These are phyloP conservation scores for Phymorhynchus buccinoides DNA, from an alignment of 1,140 invertebrate species.

Conservation along the genomic window DNA sequence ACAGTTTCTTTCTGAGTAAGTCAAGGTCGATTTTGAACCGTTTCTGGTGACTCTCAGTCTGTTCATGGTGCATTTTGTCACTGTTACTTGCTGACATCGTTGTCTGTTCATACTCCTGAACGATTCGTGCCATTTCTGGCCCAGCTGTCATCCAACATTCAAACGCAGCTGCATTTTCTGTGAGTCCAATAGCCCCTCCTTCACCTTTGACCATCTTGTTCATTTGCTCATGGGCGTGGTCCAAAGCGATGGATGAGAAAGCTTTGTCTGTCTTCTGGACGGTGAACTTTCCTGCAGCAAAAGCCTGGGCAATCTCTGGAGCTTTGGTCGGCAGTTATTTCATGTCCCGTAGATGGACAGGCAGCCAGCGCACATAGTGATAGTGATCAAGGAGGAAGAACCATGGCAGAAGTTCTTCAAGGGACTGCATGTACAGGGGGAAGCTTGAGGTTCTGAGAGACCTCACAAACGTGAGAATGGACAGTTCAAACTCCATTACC, in stretches of 20 bases:
- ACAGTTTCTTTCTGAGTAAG: too few relatives aligned
- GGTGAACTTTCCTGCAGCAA: background rate
- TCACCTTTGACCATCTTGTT: slow-evolving; percentile 53
- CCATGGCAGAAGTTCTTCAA: background rate
- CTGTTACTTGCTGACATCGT: too few relatives aligned
- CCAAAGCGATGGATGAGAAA: slow-evolving; percentile 42
- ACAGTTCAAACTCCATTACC: background rate
- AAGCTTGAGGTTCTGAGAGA: background rate
- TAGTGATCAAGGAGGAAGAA: too few relatives aligned
- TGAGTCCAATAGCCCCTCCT: slow-evolving; percentile 42
- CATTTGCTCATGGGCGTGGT: slow-evolving; percentile 60
- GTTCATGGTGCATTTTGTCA: too few relatives aligned
- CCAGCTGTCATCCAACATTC: background rate
- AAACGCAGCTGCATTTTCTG: background rate
- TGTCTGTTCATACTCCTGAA: too few relatives aligned
- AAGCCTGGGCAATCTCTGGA: background rate
- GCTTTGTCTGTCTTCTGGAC: background rate
- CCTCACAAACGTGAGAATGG: background rate
- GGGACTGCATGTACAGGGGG: background rate
- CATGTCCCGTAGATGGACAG: slow-evolving; percentile 50
- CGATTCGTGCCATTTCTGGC: background rate
- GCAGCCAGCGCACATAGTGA: slow-evolving; percentile 55
- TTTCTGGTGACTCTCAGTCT: too few relatives aligned
- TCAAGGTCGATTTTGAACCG: too few relatives aligned
- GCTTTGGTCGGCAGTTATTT: background rate